These are phyloP conservation scores for Scaptomyza hsui DNA, from an alignment of 1,140 invertebrate genomes.

Conservation along the genomic window DNA sequence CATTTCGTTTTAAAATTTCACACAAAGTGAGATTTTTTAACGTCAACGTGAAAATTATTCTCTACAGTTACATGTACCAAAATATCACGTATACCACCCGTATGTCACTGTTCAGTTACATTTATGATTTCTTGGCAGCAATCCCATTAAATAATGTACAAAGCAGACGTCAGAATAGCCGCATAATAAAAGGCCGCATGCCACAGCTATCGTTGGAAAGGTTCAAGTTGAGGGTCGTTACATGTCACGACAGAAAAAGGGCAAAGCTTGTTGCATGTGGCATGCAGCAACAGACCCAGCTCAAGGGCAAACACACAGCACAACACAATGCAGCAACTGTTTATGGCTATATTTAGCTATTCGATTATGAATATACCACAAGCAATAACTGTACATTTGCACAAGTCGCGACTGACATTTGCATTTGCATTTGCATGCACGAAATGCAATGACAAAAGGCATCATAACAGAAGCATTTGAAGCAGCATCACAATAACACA, in stretches of 20 bases:
- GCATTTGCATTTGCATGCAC: slow-evolving; percentile 5
- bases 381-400: slow-evolving; percentile 7
- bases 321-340: not conserved
- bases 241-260: slow-evolving; percentile 11
- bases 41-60: no score
- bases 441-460: slow-evolving; percentile 15
- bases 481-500: slow-evolving; percentile 8
- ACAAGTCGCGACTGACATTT: not conserved
- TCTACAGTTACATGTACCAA: no score
- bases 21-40: no score
- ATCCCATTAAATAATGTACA: slow-evolving; percentile 57
- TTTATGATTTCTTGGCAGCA: slow-evolving; percentile 27
- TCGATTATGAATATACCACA: not conserved
- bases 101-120: not conserved
- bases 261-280: slow-evolving; percentile 34
- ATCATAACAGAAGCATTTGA: slow-evolving; percentile 1
- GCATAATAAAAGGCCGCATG: slow-evolving; percentile 40
- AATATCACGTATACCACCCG: no score
- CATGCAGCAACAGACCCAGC: not conserved
- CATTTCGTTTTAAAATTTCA: no score
- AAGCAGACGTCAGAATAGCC: slow-evolving; percentile 20
- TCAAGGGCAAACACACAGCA: not conserved
- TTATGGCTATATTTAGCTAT: slow-evolving; percentile 15
- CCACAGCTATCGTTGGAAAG: slow-evolving; percentile 14
- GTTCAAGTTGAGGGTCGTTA: slow-evolving; percentile 72